A percentile compares a stretch with the other conserved stretches of the same genome.
These are phyloP conservation scores for Euura saliciscinereae DNA, from an alignment of 1,140 invertebrate genomes.

Conservation along the genomic window DNA sequence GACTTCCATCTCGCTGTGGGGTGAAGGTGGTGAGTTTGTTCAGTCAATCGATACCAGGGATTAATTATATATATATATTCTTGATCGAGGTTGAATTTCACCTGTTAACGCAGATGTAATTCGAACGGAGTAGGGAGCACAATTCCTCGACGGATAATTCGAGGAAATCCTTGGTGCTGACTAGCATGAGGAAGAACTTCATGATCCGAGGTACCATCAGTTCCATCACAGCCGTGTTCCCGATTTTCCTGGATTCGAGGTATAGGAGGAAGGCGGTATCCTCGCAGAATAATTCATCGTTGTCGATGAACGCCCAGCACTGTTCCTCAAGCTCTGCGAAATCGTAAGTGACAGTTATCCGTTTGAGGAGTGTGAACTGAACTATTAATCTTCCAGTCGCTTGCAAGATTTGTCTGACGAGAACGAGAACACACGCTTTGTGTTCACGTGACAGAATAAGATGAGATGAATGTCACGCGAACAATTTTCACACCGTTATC, in stretches of 20 bases:
- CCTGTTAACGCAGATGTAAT: conserved; percentile 75
- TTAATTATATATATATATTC: neutral
- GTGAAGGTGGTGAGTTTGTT: conserved; percentile 1
- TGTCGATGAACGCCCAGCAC: conserved; percentile 74
- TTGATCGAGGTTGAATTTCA: conserved; percentile 41
- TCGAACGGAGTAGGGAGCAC: conserved; percentile 67
- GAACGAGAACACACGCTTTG: too few relatives aligned
- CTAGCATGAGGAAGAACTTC: conserved; percentile 73
- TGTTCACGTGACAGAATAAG: neutral
- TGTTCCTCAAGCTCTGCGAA: conserved; percentile 71
- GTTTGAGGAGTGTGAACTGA: neutral
- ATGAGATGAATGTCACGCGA: neutral
- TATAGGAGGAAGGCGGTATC: conserved; percentile 73
- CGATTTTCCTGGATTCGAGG: conserved; percentile 62
- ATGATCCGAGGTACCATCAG: conserved; percentile 75
- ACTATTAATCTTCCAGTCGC: neutral
- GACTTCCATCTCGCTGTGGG: conserved; percentile 73
- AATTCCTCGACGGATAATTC: conserved; percentile 68
- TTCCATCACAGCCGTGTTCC: conserved; percentile 67
- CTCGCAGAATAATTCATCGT: conserved; percentile 70
- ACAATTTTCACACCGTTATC: neutral
- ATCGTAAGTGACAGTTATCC: conserved; percentile 17
- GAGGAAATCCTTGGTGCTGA: conserved; percentile 73
- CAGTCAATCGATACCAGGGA: neutral
- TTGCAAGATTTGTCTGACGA: too few relatives aligned